Evolutionary conservation across 2,888 invertebrate species (phyloP), one percentile per base, ranked within the genome.

Genomic region (Pachydiplax longipennis): DNA sequence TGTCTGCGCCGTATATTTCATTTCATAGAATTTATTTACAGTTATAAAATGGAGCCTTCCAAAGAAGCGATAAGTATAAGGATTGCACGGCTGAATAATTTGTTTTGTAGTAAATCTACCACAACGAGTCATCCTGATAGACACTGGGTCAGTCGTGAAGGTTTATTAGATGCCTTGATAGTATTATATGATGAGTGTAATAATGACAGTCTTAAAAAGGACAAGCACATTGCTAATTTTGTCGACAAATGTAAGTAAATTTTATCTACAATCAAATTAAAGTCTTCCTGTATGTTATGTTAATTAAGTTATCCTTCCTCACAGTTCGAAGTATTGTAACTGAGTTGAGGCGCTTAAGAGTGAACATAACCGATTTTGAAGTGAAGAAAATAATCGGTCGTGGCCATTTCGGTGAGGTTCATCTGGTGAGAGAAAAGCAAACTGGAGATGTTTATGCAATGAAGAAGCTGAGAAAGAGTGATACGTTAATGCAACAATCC

Each of bases 321-420:
- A 15, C 93, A 97, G 97, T 96, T 94, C 96, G 96, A 91, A 95
- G 95, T 90, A 95, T 96, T n/a, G 94, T 98, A 91, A 95, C 95
- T 58, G 96, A 97, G 92, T 94, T 97, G 6, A 95, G 96, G 10
- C 94, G 95, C 87, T 94, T 97, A 18, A 94, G 97, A 91, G 96
- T 98, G 0, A 97, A 96, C 93, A 94, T 96, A 4, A 95, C 95
- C 61, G 98, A 98, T 94, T 98, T 98, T 94, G 96, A 96, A 92
- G 94, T 96, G n/a, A 95, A 96, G 92, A 96, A 96, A 92, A 95
- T 97, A 0, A 98, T 98, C 93, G 98, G 98, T 5, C 95, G 97
- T 91, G 98, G 98, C 13, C 97, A 97, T 93, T 98, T 98, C 94
- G 98, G 98, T 1, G 97, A 97, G 94, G 98, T 98, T 0, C 96